These are phyloP conservation scores for Acanthornis magna DNA, from an alignment of 2,797 vertebrate species.

Conservation along the genomic window DNA sequence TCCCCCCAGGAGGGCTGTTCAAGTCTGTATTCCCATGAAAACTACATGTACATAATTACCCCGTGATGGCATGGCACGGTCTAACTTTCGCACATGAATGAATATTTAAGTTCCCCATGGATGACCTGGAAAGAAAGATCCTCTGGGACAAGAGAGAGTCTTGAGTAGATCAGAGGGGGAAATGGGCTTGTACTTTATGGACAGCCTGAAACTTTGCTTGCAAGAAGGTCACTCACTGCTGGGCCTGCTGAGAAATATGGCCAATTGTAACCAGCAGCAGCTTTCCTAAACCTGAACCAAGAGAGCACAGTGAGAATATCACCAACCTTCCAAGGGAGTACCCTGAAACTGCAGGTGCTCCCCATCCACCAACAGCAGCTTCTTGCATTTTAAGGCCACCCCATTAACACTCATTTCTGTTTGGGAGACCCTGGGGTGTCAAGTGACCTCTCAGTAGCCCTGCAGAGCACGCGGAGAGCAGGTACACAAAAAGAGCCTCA, in stretches of 20 bases:
- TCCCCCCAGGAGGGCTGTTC: background rate
- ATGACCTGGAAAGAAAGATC: background rate
- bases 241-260: background rate
- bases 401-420: background rate
- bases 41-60: accelerated
- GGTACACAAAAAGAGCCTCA: background rate
- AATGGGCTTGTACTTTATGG: background rate
- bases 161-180: background rate
- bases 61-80: accelerated
- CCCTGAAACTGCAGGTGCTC: background rate
- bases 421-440: background rate
- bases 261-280: background rate
- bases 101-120: accelerated
- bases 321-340: accelerated
- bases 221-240: background rate
- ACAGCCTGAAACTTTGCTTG: background rate
- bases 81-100: background rate
- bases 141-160: background rate
- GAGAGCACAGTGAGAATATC: background rate
- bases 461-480: background rate
- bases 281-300: background rate
- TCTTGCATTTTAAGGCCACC: background rate
- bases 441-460: background rate
- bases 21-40: background rate
- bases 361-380: background rate